These are phyloP conservation scores for Acromyrmex charruanus DNA, from an alignment of 1,140 invertebrate species.

Conservation along the genomic window DNA sequence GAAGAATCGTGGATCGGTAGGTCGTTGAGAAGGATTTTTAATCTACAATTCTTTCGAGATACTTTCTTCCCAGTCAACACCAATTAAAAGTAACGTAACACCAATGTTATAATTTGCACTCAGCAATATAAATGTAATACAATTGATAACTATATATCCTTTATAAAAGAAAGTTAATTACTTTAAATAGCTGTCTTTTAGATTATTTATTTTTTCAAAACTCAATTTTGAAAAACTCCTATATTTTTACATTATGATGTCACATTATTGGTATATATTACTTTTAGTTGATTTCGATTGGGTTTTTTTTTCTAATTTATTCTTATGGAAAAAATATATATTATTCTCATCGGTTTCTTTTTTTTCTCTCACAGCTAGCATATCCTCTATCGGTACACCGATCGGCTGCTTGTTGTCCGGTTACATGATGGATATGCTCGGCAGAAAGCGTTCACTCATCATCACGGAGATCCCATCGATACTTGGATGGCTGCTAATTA, in stretches of 20 bases:
- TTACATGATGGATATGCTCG: constrained; percentile 90
- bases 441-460: constrained; percentile 89
- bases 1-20: constrained; percentile 91
- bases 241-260: too few relatives aligned
- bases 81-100: too few relatives aligned
- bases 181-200: too few relatives aligned
- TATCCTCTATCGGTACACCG: constrained; percentile 91
- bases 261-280: too few relatives aligned
- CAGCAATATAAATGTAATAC: too few relatives aligned
- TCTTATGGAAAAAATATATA: not conserved
- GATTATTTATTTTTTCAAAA: too few relatives aligned
- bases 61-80: too few relatives aligned
- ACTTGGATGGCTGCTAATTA: constrained; percentile 90
- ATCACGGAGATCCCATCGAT: constrained; percentile 90
- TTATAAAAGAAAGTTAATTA: too few relatives aligned
- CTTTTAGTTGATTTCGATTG: too few relatives aligned
- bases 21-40: constrained; percentile 80
- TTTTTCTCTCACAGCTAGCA: constrained; percentile 88
- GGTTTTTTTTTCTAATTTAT: not conserved
- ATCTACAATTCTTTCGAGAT: not conserved
- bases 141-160: too few relatives aligned
- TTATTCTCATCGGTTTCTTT: not conserved
- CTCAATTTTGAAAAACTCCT: too few relatives aligned
- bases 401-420: constrained; percentile 91
- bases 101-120: too few relatives aligned